These are phyloP conservation scores for Odontomachus brunneus DNA, from an alignment of 1,140 invertebrate genomes.

Conservation along the genomic window DNA sequence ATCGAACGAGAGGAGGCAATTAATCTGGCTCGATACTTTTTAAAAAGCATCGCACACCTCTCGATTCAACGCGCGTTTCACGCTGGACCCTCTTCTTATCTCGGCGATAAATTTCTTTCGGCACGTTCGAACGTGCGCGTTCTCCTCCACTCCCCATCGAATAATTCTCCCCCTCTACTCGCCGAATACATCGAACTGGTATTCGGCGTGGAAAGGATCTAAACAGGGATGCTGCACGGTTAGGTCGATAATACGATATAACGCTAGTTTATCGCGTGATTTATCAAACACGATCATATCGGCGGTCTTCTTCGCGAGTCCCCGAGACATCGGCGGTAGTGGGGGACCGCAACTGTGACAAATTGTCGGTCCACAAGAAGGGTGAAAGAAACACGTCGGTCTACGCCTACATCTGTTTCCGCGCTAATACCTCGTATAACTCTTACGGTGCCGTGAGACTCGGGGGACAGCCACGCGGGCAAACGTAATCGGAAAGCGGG, in stretches of 20 bases:
- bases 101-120: constrained; percentile 48
- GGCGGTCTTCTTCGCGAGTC: constrained; percentile 52
- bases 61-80: constrained; percentile 28
- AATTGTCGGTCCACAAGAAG: constrained; percentile 78
- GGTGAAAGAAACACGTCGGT: constrained; percentile 75
- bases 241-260: constrained; percentile 73
- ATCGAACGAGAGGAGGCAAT: background rate
- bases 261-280: constrained; percentile 81
- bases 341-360: constrained; percentile 77
- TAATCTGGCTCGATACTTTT: background rate
- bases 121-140: constrained; percentile 1
- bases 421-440: constrained; percentile 80
- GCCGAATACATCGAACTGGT: too few relatives aligned
- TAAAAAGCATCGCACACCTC: background rate
- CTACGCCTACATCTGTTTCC: constrained; percentile 81
- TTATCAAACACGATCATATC: constrained; percentile 81
- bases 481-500: constrained; percentile 10
- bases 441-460: constrained; percentile 71
- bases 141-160: constrained; percentile 28
- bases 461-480: constrained; percentile 44
- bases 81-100: constrained; percentile 45
- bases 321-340: constrained; percentile 29
- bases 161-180: too few relatives aligned
- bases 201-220: background rate
- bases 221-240: constrained; percentile 32